Percentiles rank a stretch among this genome's conserved stretches.
Evolutionary conservation across 1,140 invertebrate species (phyloP).

Genomic region (Asobara japonica): DNA sequence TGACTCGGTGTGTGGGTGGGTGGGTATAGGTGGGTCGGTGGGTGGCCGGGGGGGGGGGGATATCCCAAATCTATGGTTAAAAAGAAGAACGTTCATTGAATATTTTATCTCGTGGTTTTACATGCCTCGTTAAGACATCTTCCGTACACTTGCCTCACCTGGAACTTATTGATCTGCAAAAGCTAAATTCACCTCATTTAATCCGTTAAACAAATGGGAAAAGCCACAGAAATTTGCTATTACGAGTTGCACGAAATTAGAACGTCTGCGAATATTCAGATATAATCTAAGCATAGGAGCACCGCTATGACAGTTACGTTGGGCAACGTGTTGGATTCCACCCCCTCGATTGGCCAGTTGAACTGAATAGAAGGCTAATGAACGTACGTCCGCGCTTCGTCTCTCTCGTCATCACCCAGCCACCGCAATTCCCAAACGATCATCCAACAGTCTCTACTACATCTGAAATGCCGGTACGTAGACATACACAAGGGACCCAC

Average conservation of each 20-base stretch:
- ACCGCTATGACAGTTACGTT: constrained; percentile 2
- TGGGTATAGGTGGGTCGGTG: too few species aligned
- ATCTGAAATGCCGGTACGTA: neutral
- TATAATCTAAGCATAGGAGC: neutral
- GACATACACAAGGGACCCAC: neutral
- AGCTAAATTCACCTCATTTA: too few species aligned
- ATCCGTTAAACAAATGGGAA: too few species aligned
- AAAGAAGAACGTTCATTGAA: too few species aligned
- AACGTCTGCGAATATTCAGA: neutral
- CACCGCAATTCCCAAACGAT: constrained; percentile 40
- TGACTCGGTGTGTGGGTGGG: too few species aligned
- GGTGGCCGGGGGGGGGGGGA: too few species aligned
- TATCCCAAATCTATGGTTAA: too few species aligned
- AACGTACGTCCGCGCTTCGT: constrained; percentile 51
- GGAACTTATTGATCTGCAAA: too few species aligned
- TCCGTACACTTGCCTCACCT: too few species aligned
- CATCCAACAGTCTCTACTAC: constrained; percentile 21
- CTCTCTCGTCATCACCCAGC: constrained; percentile 36
- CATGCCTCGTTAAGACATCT: too few species aligned
- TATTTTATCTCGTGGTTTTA: too few species aligned
- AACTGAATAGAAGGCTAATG: constrained; percentile 65
- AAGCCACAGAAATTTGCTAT: neutral
- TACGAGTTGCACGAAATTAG: neutral
- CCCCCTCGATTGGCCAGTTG: constrained; percentile 61
- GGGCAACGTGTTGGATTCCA: constrained; percentile 54